These are phyloP conservation scores for Antheraea mylitta DNA, from an alignment of 1,140 invertebrate species.

Conservation along the genomic window DNA sequence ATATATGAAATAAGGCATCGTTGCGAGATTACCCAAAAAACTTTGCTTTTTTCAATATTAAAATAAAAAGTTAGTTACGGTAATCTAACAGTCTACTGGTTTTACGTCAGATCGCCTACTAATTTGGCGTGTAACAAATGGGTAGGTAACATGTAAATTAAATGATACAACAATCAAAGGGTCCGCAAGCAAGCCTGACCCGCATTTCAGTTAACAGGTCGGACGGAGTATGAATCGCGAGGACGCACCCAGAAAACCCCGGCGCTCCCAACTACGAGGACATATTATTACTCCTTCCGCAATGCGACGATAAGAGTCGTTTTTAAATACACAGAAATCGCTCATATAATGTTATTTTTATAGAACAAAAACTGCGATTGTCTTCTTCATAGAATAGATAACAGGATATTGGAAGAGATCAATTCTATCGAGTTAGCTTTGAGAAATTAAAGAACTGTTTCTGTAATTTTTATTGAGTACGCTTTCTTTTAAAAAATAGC, in stretches of 20 bases:
- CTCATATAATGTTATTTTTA: background rate
- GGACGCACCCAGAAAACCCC: conserved; percentile 57
- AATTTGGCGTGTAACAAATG: background rate
- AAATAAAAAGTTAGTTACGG: no score
- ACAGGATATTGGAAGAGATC: background rate
- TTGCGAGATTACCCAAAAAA: no score
- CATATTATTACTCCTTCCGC: conserved; percentile 63
- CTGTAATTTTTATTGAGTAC: no score
- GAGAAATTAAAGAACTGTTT: no score
- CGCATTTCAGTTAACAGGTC: conserved; percentile 65
- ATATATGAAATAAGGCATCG: no score
- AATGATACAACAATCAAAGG: conserved; percentile 37
- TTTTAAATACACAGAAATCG: background rate
- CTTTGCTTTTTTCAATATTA: no score
- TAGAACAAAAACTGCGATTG: background rate
- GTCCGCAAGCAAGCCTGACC: conserved; percentile 41
- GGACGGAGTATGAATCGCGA: conserved; percentile 40
- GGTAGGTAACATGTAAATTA: conserved; percentile 35
- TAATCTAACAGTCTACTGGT: conserved; percentile 7
- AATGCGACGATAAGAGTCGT: conserved; percentile 54
- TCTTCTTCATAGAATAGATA: background rate
- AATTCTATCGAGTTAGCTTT: no score
- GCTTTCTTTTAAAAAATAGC: no score
- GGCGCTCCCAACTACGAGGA: conserved; percentile 56
- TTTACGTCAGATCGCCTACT: background rate